A percentile compares a stretch with the other conserved stretches of the same genome.
phyloP scores from a whole-genome alignment of 2,888 invertebrate genomes.

The Morpho deidamia region DNA sequence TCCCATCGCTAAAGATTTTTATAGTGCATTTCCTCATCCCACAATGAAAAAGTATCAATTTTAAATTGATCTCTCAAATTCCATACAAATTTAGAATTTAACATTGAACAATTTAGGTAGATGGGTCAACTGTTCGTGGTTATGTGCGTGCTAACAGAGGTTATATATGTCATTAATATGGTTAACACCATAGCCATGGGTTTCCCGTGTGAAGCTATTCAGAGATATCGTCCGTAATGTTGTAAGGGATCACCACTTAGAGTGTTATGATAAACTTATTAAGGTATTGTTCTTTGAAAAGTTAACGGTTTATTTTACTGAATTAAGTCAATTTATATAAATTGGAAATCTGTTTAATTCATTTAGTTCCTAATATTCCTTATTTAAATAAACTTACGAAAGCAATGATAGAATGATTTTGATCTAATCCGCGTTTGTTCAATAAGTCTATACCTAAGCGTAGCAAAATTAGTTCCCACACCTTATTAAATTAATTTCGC shows the following conservation, averaged over 20 bases:
- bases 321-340: neutral
- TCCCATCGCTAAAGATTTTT: constrained; percentile 38
- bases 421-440: no score
- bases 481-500: no score
- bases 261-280: constrained; percentile 26
- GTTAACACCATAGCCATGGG: constrained; percentile 51
- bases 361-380: no score
- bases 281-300: neutral
- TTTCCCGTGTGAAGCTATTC: constrained; percentile 63
- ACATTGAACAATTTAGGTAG: neutral
- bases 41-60: constrained; percentile 31
- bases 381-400: no score
- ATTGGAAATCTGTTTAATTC: no score
- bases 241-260: constrained; percentile 25
- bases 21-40: constrained; percentile 32
- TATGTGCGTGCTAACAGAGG: constrained; percentile 44
- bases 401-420: no score
- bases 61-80: constrained; percentile 3
- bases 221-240: constrained; percentile 15
- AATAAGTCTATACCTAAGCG: no score
- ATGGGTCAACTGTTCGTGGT: constrained; percentile 28
- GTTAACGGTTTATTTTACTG: neutral
- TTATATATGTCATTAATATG: constrained; percentile 56
- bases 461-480: no score
- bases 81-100: neutral